Evolutionary conservation across 1,140 invertebrate species (phyloP), one percentile per base, ranked within the genome.

Genomic region (Heliconius himera): DNA sequence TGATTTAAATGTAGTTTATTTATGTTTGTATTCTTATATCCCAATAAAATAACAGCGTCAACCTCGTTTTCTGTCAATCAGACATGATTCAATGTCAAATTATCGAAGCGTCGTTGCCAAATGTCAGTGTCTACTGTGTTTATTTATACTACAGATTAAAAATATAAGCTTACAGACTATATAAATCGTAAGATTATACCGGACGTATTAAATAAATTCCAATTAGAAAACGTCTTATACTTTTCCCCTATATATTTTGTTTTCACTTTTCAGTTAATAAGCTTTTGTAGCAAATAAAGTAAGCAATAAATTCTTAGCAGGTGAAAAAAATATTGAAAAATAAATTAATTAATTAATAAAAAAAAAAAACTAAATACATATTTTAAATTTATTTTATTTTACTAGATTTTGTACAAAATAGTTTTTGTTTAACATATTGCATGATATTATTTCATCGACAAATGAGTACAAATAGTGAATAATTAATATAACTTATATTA

Each of bases 391-490:
- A 66, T 4, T 66, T 66, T 66, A 66, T 60, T 66, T 66, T 22
- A 20, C 70, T 72, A 38, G 2, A 72, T 72, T 72, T 38, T 38
- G 70, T 72, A 72, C 70, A 72, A 72, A 72, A 72, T 72, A 5
- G 33, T 71, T 72, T 22, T 29, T 66, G 22, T 22, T 66, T 66
- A 66, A 66, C 60, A 66, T 66, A 29, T 4, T 11, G 11, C 9
- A 16, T 66, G n/a, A 60, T 22, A 22, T 11, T 22, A 60, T 22
- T 26, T 60, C 22, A 22, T 22, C 20, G 54, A 60, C n/a, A 66
- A 66, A 66, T 66, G 60, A 66, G 9, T 66, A 66, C 26, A 66
- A 66, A 66, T 2, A 66, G 11, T 66, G 9, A 6, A 18, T 66
- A 66, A 9, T 66, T 18, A 26, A 5, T 11, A n/a, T 29, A 66